These are phyloP conservation scores for Sebastes flavidus DNA, from an alignment of 2,797 vertebrate species.

Conservation along the genomic window DNA sequence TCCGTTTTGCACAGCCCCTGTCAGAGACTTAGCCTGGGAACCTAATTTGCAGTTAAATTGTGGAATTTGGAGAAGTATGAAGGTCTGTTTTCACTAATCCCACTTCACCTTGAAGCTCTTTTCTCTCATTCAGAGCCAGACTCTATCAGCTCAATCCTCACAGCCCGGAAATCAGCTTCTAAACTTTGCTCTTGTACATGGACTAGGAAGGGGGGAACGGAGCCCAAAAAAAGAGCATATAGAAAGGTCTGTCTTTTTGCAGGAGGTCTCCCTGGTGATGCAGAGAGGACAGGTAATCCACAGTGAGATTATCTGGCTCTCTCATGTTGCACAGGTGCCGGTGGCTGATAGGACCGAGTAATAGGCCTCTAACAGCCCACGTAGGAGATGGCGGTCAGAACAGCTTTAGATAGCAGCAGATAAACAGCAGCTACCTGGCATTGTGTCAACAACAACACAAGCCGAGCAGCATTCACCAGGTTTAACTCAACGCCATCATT, in stretches of 20 bases:
- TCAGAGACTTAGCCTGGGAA: conserved; percentile 49
- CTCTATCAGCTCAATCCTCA: neutral
- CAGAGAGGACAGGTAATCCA: conserved; percentile 65
- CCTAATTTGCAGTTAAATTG: conserved; percentile 70
- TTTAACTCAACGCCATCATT: neutral
- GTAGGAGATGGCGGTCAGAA: conserved; percentile 32
- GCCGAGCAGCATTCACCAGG: neutral
- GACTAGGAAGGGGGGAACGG: neutral
- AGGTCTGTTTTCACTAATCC: conserved; percentile 63
- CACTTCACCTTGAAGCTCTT: conserved; percentile 68
- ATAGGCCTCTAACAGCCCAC: conserved; percentile 30
- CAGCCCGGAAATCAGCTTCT: neutral
- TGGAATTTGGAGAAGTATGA: conserved; percentile 42
- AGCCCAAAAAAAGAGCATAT: neutral
- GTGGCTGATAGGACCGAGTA: conserved; percentile 66
- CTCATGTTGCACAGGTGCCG: conserved; percentile 72
- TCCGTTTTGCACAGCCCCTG: neutral
- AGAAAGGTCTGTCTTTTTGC: neutral
- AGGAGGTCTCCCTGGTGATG: conserved; percentile 30
- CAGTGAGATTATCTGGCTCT: conserved; percentile 60
- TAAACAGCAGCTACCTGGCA: conserved; percentile 26
- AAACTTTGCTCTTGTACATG: neutral
- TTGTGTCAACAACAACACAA: conserved; percentile 22
- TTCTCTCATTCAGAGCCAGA: neutral
- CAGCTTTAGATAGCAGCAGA: conserved; percentile 43